Percentiles rank a stretch among this genome's conserved stretches.
Evolutionary conservation across 2,113 vertebrate species (phyloP).

Genomic region (Hippocampus mohnikei): DNA sequence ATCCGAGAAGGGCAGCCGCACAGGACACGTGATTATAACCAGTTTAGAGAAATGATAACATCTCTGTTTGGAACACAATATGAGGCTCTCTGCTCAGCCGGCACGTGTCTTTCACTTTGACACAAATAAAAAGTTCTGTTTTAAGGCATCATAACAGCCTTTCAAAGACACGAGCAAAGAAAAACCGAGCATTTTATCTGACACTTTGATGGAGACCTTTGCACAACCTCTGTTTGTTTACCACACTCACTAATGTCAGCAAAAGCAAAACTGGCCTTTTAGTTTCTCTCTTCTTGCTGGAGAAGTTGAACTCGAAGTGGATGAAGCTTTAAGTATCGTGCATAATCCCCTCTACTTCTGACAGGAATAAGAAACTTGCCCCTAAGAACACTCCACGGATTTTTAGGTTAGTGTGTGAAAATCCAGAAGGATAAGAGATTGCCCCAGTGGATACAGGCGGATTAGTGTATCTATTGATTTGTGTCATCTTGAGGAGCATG

Average conservation of each 20-base stretch:
- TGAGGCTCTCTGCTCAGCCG: not conserved
- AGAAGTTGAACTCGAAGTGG: constrained; percentile 50
- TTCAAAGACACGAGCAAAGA: constrained; percentile 36
- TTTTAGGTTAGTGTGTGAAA: constrained; percentile 69
- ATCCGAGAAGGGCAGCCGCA: not conserved
- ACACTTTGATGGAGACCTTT: constrained; percentile 35
- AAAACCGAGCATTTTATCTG: constrained; percentile 47
- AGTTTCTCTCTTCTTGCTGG: constrained; percentile 27
- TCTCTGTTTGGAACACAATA: constrained; percentile 1
- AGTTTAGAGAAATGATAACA: constrained; percentile 22
- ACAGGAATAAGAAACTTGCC: constrained; percentile 65
- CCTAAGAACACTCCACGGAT: constrained; percentile 62
- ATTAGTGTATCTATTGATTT: constrained; percentile 76
- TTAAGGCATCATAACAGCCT: constrained; percentile 16
- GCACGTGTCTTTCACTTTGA: not conserved
- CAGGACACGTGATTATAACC: constrained; percentile 12
- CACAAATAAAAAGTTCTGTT: constrained; percentile 6
- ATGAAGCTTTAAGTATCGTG: constrained; percentile 59
- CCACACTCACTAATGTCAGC: constrained; percentile 32
- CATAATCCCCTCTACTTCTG: constrained; percentile 66
- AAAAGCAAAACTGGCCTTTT: constrained; percentile 31
- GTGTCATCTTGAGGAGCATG: constrained; percentile 62
- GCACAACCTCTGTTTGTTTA: constrained; percentile 23
- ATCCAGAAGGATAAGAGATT: constrained; percentile 68
- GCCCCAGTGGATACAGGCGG: constrained; percentile 65